Base-by-base conservation (phyloP, 1,140 invertebrate genomes). In the Archivesica marissinica region DNA sequence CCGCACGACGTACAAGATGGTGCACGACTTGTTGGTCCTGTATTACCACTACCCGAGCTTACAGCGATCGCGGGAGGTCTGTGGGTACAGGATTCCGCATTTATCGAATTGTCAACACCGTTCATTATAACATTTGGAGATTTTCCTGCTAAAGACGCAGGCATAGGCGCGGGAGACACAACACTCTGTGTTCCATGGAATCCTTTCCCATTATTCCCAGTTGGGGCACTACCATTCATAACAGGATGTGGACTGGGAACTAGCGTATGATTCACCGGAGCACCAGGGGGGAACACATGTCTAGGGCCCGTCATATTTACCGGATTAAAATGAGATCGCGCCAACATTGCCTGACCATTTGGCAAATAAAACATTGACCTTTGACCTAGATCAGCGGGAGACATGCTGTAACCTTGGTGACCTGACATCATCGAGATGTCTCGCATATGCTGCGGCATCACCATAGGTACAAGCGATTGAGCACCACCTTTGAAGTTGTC, bases 401-500 rank as follows among this genome's bases (percentile, higher is more conserved):
- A 38, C 44, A 75, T 61, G 41, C 11, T 59, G 59, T 52, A 41
- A 30, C 52, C 30, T 28, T 39, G 39, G 13, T 44, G 54, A 44
- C 35, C 41, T 4, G 72, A 52, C n/a, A 38, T 47, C 56, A 79
- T 66, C 4, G 38, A 66, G 0, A 64, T 41, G 33, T 79, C 77
- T 33, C 59, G 54, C 25, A 79, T 3, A 1, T 64, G 59, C 7
- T 66, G 77, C 2, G 25, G 56, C 15, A 39, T n/a, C 20, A 2
- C 23, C 61, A 68, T 50, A 17, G 54, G 77, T 2, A 68, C 56
- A 79, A 35, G 68, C 1, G 77, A 39, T 25, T 59, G 74, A 33
- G 28, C 30, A 35, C 23, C 59, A 17, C 56, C 59, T 72, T 82
- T 82, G 28, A 82, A 72, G 28, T 56, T 84, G 0, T 75, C 70